Evolutionary conservation across 2,888 invertebrate species (phyloP).

Genomic region (Oligia strigilis): DNA sequence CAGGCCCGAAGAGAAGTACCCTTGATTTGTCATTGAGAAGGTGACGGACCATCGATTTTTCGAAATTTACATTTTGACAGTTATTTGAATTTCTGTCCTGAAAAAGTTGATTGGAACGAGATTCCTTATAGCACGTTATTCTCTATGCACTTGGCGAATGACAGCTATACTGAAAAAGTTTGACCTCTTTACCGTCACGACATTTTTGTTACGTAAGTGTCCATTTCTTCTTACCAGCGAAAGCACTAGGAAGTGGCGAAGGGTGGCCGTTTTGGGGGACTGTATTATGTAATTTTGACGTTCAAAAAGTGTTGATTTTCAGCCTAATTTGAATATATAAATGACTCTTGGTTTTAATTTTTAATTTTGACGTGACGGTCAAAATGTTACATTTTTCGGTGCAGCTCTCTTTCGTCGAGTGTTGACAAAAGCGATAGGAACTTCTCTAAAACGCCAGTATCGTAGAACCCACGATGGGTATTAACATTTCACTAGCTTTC

Average conservation of each 20-base stretch:
- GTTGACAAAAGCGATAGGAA: neutral
- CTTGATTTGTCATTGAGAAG: constrained; percentile 25
- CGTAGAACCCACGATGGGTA: neutral
- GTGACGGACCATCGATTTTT: neutral
- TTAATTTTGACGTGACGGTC: neutral
- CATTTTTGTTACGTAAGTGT: no score
- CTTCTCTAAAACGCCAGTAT: neutral
- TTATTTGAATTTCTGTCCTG: neutral
- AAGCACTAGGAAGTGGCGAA: no score
- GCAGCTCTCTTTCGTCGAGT: neutral
- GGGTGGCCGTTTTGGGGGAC: no score
- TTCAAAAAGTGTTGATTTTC: no score
- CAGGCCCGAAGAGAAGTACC: no score
- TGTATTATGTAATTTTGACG: no score
- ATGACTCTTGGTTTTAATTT: no score
- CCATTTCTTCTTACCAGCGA: no score
- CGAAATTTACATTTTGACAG: neutral
- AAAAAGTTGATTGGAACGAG: neutral
- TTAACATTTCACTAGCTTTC: constrained; percentile 35
- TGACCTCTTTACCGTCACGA: neutral
- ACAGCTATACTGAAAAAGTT: no score
- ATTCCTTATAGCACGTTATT: no score
- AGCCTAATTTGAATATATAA: no score
- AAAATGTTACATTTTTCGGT: neutral
- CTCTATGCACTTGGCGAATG: no score